Base-by-base conservation (phyloP, 2,113 vertebrate species). In the Charadrius vociferus region DNA sequence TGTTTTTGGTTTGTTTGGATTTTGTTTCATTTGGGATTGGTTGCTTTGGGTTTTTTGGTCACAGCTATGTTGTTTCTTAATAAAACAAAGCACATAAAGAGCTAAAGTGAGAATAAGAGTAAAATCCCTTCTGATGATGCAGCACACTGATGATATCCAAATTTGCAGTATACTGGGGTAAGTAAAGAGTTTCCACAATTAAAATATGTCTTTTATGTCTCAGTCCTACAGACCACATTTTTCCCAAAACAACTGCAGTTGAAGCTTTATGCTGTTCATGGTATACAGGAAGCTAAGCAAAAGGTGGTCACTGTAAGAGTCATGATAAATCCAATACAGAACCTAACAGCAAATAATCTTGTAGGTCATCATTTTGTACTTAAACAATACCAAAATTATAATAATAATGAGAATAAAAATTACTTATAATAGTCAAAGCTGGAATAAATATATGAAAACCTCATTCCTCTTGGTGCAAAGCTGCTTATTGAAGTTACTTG, bases 151-250 rank as follows among this genome's bases (percentile, higher is more conserved):
- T 41, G 24, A 79, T 24, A 59, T 3, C 15, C 17, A 75, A 74
- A 59, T n/a, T 15, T 47, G 16, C 39, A 73, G 23, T 15, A 45
- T 24, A 34, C 6, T 20, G 29, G 18, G 14, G 34, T 70, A 52
- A 14, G 34, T 67, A 84, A 41, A 41, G 39, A 41, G 39, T 41
- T 23, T 47, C 16, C 34, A 67, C 36, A 80, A 86, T 26, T 79
- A n/a, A 63, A 83, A 58, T 9, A 72, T 56, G 4, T 26, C 34
- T n/a, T 59, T 30, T 47, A 5, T 50, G 12, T 34, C 27, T 55
- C 39, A 9, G 37, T 16, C 62, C 49, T 29, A n/a, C 5, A 63
- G 32, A 66, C 14, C 15, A 53, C 0, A 0, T 50, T 68, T 55
- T 27, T 36, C 45, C 27, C 27, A 8, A 34, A 84, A 86, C 23